A percentile compares a stretch with the other conserved stretches of the same genome.
Conservation (phyloP, 1,140 invertebrate genomes). For the Lepidurus arcticus region DNA sequence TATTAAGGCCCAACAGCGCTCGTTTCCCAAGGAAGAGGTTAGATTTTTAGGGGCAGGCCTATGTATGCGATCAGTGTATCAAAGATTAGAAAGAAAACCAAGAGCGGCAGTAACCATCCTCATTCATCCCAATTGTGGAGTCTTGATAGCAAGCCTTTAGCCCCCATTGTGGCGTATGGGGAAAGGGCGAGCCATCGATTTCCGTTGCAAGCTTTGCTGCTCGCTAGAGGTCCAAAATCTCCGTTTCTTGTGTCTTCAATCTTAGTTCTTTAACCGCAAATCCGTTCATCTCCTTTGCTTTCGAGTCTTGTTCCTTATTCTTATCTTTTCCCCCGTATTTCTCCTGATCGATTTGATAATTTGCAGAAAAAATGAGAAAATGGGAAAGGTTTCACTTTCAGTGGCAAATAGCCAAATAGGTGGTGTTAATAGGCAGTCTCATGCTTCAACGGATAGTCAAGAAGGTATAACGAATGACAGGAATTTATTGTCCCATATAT, state of each 20-base stretch:
- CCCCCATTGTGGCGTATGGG: background rate
- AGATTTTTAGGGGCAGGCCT: background rate
- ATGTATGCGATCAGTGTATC: background rate
- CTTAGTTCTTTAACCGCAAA: background rate
- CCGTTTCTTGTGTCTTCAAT: background rate
- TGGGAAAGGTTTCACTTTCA: too few species aligned
- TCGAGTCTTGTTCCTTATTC: background rate
- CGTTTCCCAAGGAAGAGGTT: background rate
- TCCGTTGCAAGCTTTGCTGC: background rate
- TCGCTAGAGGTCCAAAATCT: constrained; percentile 8
- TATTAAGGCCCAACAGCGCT: background rate
- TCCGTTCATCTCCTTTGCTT: background rate
- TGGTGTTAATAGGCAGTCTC: background rate
- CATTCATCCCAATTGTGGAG: constrained; percentile 8
- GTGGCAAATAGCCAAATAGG: too few species aligned
- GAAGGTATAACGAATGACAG: background rate
- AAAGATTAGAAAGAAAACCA: background rate
- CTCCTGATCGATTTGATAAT: background rate
- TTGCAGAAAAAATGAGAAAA: background rate
- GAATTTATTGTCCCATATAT: constrained; percentile 15
- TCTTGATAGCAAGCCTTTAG: constrained; percentile 13
- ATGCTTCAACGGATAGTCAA: background rate
- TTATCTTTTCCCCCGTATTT: background rate
- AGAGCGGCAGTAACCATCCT: background rate
- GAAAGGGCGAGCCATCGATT: background rate